Percentiles rank a stretch among this genome's conserved stretches.
phyloP scores from a whole-genome alignment of 2,113 vertebrate genomes.

The Pollachius pollachius region DNA sequence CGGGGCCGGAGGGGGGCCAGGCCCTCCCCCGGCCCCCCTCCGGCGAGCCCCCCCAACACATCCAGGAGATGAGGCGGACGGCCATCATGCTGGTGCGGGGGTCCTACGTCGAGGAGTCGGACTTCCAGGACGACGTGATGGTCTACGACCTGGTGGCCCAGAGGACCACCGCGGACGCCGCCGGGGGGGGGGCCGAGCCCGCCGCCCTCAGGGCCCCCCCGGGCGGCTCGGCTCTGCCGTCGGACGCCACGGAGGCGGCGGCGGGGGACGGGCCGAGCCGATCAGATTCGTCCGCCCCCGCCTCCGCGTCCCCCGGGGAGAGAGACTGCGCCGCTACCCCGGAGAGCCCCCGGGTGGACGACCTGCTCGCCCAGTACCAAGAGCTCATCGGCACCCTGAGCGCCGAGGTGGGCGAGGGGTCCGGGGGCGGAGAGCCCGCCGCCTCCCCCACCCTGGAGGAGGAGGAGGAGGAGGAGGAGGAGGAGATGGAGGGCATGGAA shows the following conservation, averaged over 20 bases:
- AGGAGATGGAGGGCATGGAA: conserved; percentile 68
- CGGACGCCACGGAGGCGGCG: conserved; percentile 23
- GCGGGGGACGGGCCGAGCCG: conserved; percentile 64
- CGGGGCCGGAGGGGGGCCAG: conserved; percentile 18
- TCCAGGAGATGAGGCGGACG: conserved; percentile 91
- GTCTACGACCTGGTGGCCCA: conserved; percentile 90
- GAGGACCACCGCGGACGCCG: conserved; percentile 80
- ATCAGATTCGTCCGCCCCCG: conserved; percentile 30
- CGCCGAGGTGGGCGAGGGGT: conserved; percentile 50
- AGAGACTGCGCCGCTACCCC: conserved; percentile 39
- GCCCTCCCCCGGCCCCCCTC: conserved; percentile 14
- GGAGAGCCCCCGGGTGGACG: conserved; percentile 57
- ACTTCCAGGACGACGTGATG: conserved; percentile 94
- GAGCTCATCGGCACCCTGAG: conserved; percentile 87
- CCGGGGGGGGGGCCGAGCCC: conserved; percentile 43
- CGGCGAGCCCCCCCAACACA: conserved; percentile 82
- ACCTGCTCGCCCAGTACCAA: conserved; percentile 85
- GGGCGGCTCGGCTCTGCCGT: neutral
- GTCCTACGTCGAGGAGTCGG: conserved; percentile 90
- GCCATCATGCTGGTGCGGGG: conserved; percentile 88
- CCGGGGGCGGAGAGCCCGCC: conserved; percentile 46
- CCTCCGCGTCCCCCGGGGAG: conserved; percentile 47
- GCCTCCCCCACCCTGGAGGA: conserved; percentile 57
- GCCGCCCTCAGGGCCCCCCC: neutral
- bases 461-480: conserved; percentile 61